Base-by-base conservation (phyloP, 2,113 vertebrate genomes). In the Pica pica region DNA sequence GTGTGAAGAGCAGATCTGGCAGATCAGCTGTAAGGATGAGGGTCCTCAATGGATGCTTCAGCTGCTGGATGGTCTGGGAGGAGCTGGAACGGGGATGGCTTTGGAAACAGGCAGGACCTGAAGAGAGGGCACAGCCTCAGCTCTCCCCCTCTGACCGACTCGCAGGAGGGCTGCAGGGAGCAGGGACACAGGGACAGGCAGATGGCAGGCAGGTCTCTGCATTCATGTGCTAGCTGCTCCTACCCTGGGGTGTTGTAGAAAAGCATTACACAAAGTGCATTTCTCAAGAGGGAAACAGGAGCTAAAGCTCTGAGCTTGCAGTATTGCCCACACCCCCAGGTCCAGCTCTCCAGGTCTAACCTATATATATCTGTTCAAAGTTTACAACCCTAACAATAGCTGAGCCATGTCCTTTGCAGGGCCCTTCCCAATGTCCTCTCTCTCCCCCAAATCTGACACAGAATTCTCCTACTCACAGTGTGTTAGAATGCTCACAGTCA, bases 111-210 rank as follows among this genome's bases (percentile, higher is more conserved):
- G 46, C 39, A 74, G 67, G 57, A 28, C 10, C 0, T 3, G 4
- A 11, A 10, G 39, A 64, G 44, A 77, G 30, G 39, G 8, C 17
- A 9, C 69, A 37, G 65, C 26, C 84, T 82, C 5, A 8, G 60
- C 47, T 74, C 18, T 74, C 30, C 5, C 1, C 16, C 28, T 88
- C 50, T 4, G 9, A 4, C 13, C 0, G 2, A 16, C 46, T 85
- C 82, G 24, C 75, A 33, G 3, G 12, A 86, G 71, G 19, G 65
- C 11, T 31, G 50, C 35, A n/a, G 33, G 4, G 9, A 10, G 69
- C 60, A 13, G n/a, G 83, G 63, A 20, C 26, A 11, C 39, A 3
- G 64, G 60, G 30, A 67, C 33, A 24, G 56, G 55, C 8, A 2
- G 59, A 11, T 13, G 39, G 55, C 82, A 46, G 70, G 42, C 33